Base-by-base conservation (phyloP, 2,113 vertebrate species). In the Felis catus region DNA sequence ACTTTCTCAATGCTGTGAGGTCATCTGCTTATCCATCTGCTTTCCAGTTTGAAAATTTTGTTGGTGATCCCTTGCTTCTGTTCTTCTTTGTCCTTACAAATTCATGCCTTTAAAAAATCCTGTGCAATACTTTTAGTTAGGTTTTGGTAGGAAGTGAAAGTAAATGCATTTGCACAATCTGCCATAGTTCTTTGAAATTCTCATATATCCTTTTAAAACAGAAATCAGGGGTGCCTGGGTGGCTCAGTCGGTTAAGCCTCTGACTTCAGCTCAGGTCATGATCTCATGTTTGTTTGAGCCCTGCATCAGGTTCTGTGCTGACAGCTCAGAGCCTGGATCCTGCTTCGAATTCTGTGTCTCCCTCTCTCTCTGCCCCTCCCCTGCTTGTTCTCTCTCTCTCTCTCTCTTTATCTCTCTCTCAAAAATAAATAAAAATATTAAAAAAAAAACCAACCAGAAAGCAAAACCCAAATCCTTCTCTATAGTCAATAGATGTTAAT, bases 111-210 rank as follows among this genome's bases (percentile, higher is more conserved):
- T 81, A 90, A 83, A 93, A 88, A 89, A 45, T 10, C 10, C 68
- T 36, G 89, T 66, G 27, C 48, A 92, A 63, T 91, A 33, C 25
- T 94, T 89, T 81, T 76, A 81, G 13, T 76, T 82, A 51, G 16
- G 39, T 81, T 97, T 97, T 86, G 74, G 29, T 74, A 81, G n/a
- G 4, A 89, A 95, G 58, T 63, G 51, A 68, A 86, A 76, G 4
- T 76, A 29, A 70, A 39, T 83, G 31, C 25, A 29, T 91, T 45
- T 70, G 12, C 39, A 58, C 31, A 61, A 65, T 53, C 27, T 95
- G 39, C 51, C 51, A n/a, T 83, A 51, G 58, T 89, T 93, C 81
- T 81, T 61, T 86, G 13, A 70, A 61, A 53, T 61, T 68, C 73
- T 74, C 36, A 76, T 83, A 27, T 16, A 41, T 70, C 23, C 13